Conservation (phyloP, 2,888 invertebrate species). For the Ennomos erosarius region DNA sequence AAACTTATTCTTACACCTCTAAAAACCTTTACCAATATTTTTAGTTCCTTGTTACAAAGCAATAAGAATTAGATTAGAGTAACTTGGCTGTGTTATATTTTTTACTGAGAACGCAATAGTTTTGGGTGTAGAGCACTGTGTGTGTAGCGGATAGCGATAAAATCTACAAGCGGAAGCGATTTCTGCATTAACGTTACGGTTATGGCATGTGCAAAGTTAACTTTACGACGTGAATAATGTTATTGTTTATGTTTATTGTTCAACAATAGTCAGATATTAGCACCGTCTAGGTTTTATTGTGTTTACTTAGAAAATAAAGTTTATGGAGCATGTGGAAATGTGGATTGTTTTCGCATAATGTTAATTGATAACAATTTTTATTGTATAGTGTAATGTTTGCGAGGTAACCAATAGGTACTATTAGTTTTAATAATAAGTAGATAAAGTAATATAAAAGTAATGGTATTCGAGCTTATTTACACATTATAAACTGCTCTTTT, state of each 20-base stretch:
- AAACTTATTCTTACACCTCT: slow-evolving; percentile 42
- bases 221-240: slow-evolving; percentile 21
- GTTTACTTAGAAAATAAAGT: slow-evolving; percentile 16
- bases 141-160: slow-evolving; percentile 41
- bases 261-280: slow-evolving; percentile 15
- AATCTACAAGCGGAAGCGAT: slow-evolving; percentile 49
- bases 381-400: too few species aligned
- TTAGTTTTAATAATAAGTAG: neutral
- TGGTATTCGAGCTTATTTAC: too few species aligned
- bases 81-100: slow-evolving; percentile 36
- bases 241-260: slow-evolving; percentile 21
- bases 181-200: slow-evolving; percentile 29
- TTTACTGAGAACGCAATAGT: slow-evolving; percentile 39
- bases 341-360: slow-evolving; percentile 1
- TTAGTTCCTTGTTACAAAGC: slow-evolving; percentile 29
- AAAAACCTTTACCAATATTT: slow-evolving; percentile 9
- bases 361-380: slow-evolving; percentile 3
- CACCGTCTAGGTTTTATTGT: slow-evolving; percentile 12
- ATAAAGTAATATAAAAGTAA: too few species aligned
- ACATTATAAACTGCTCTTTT: too few species aligned
- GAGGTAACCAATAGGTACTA: too few species aligned
- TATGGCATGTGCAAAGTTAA: slow-evolving; percentile 23
- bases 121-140: slow-evolving; percentile 44
- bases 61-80: slow-evolving; percentile 45
- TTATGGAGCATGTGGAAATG: slow-evolving; percentile 12